Evolutionary conservation across 2,888 invertebrate genomes (phyloP), one percentile per base, ranked within the genome.

Genomic region (Scaptomyza polygonia): DNA sequence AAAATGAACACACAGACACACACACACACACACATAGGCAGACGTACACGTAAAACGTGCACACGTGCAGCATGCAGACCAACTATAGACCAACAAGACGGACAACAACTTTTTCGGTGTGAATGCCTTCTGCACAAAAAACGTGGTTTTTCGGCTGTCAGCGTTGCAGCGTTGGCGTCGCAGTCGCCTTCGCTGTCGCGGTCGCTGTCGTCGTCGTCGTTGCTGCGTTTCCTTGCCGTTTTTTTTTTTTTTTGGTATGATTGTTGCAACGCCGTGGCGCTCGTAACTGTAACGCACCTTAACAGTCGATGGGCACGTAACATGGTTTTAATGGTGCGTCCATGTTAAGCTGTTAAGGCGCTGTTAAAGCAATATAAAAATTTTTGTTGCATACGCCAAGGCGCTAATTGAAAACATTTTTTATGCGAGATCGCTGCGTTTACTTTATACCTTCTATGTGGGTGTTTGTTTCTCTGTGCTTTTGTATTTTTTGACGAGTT

Each of bases 111-210:
- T 89, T 82, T 88, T 88, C 78, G 90, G 91, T 91, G 91, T 91
- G 91, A 91, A 91, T 91, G 91, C 89, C 90, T 90, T 90, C 90
- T 90, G 91, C 91, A 90, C 79, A 86, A 80, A 80, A 79, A 79
- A 79, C 76, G 80, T 86, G 88, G 85, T 87, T 76, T 83, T 82
- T 86, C 75, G 74, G 66, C 72, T 72, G 67, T 67, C 67, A 69
- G 51, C 68, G 62, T 51, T 69, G 87, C 71, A 65, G 64, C n/a
- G n/a, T 45, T 52, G 44, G 30, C 53, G 48, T 45, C 56, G 55
- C 30, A 44, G 61, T 40, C 42, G 42, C 27, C 14, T 70, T 16
- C 68, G 59, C 40, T 40, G 58, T 51, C 40, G 53, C 40, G 11
- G 70, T 43, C 44, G 47, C 47, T 42, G 68, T 58, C 71, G 58